Conservation (phyloP, 2,888 invertebrate species). For the Patella depressa region DNA sequence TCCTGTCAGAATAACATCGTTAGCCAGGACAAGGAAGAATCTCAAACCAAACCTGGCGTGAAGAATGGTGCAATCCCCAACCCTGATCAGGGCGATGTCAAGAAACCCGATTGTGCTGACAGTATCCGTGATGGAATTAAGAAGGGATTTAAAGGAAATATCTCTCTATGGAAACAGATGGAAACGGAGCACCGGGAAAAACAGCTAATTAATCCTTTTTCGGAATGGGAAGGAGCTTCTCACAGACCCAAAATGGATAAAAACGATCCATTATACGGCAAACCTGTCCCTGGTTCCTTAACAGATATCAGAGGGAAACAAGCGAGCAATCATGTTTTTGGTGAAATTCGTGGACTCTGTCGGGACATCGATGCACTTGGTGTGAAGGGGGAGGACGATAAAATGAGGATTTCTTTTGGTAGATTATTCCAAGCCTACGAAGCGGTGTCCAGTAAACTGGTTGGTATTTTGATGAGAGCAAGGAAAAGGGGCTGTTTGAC, state of each 20-base stretch:
- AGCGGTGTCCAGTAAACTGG: constrained; percentile 91
- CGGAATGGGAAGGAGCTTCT: constrained; percentile 69
- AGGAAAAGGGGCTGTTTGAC: constrained; percentile 91
- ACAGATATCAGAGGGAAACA: constrained; percentile 90
- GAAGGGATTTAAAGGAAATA: not conserved
- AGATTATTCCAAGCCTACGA: constrained; percentile 87
- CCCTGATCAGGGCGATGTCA: no score
- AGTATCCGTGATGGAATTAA: not conserved
- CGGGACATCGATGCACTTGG: constrained; percentile 88
- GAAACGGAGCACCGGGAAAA: constrained; percentile 83
- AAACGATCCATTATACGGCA: constrained; percentile 74
- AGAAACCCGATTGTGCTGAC: no score
- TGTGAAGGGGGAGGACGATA: constrained; percentile 78
- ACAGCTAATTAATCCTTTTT: constrained; percentile 86
- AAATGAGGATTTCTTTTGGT: constrained; percentile 86
- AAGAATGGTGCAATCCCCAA: no score
- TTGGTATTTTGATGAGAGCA: constrained; percentile 91
- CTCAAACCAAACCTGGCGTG: no score
- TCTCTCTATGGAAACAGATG: constrained; percentile 74
- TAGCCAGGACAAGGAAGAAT: no score
- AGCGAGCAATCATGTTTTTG: constrained; percentile 86
- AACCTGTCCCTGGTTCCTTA: constrained; percentile 87
- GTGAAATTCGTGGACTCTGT: constrained; percentile 92
- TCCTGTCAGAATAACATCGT: no score
- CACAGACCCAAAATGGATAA: constrained; percentile 58